Base-by-base conservation (phyloP, 1,140 invertebrate genomes). In the Elymnias hypermnestra region DNA sequence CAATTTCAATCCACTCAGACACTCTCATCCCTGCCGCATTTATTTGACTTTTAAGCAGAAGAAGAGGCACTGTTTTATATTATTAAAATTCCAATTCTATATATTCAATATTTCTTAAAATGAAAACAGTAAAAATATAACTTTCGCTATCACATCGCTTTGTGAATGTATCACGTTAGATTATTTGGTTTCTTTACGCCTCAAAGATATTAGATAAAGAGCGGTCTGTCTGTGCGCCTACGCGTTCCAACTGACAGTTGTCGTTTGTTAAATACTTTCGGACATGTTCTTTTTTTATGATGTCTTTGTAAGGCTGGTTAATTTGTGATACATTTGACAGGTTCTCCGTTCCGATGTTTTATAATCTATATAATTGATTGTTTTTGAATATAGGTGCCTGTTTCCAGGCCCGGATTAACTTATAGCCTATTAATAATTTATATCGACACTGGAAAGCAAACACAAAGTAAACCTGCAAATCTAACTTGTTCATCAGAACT, bases 221-320 rank as follows among this genome's bases (percentile, higher is more conserved):
- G 63, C 66, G 65, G 65, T 58, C 33, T 49, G 28, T 53, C 54
- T 70, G 47, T 63, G 50, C 67, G 56, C 67, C 67, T 39, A 71
- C 67, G 61, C 63, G 57, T 25, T 42, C 45, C 43, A 47, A 53
- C 37, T 57, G 62, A 65, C 62, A 63, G 43, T 70, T 70, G 60
- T 66, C 56, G 51, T 70, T 63, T 59, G 33, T 50, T 52, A 57
- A 58, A 53, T 44, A 55, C 38, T 48, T 46, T 44, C 43, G 35
- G 57, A 53, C 51, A 53, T 49, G 40, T 54, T 54, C 50, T 43
- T 31, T n/a, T 52, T 63, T 50, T 57, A 49, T 50, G 22, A 28
- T 35, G 21, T 29, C 31, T 39, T 22, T 31, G 31, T 21, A 39
- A 36, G 18, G 29, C 31, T 42, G 37, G 42, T 56, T 41, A 50